These are phyloP conservation scores for Drosophila equinoxialis DNA, from an alignment of 1,140 invertebrate genomes.

Conservation along the genomic window DNA sequence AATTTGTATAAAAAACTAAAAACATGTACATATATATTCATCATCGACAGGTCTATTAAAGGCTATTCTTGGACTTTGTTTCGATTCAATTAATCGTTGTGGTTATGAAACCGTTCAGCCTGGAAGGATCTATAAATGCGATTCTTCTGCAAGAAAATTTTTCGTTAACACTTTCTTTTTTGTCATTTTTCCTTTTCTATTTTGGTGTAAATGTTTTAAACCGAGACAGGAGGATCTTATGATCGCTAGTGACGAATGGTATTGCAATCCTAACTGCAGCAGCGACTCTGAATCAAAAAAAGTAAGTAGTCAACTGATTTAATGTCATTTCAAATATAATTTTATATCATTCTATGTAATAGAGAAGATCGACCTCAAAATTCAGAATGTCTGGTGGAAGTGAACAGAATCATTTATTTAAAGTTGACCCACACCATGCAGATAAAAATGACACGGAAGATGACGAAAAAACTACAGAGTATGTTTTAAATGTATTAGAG, in stretches of 20 bases:
- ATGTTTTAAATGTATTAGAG: constrained; percentile 49
- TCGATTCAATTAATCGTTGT: constrained; percentile 18
- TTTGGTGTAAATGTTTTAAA: constrained; percentile 55
- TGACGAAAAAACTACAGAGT: constrained; percentile 56
- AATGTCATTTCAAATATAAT: neutral
- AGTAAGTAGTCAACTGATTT: constrained; percentile 7
- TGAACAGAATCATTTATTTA: neutral
- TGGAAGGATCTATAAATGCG: constrained; percentile 21
- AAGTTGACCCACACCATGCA: constrained; percentile 7
- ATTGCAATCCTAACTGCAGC: constrained; percentile 22
- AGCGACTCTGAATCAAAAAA: neutral
- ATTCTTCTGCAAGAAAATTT: constrained; percentile 22
- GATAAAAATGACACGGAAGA: constrained; percentile 40
- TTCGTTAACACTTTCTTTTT: constrained; percentile 34
- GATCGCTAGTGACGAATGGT: constrained; percentile 57
- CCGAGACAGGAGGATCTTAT: constrained; percentile 53
- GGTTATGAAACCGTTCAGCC: constrained; percentile 38
- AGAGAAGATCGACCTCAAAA: neutral
- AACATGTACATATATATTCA: neutral
- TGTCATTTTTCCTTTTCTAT: constrained; percentile 26
- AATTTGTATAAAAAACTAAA: neutral
- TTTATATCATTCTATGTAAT: neutral
- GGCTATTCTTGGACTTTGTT: constrained; percentile 33
- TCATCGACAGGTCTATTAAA: constrained; percentile 27
- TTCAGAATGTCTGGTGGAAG: constrained; percentile 22